Percentiles rank a stretch among this genome's conserved stretches.
phyloP scores from a whole-genome alignment of 2,113 vertebrate species.

The Psilopogon haemacephalus region DNA sequence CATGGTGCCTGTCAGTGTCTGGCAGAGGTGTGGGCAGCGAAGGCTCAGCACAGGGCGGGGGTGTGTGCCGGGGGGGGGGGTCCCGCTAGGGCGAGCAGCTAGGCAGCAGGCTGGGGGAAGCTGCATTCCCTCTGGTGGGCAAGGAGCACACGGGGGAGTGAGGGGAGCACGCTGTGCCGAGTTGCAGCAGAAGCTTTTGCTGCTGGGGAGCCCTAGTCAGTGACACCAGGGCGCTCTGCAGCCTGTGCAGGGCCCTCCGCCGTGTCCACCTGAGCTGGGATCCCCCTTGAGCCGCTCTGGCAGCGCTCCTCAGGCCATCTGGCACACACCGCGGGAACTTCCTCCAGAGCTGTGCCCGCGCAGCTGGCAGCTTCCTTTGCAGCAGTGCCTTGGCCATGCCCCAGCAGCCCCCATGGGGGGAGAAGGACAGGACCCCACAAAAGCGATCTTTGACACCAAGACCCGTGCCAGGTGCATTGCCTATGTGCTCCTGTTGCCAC shows the following conservation, averaged over 20 bases:
- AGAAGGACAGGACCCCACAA: background rate
- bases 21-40: background rate
- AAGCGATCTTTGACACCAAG: background rate
- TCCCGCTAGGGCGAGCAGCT: no score
- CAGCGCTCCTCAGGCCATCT: constrained; percentile 19
- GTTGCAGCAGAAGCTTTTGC: background rate
- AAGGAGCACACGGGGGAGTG: accelerated
- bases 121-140: accelerated
- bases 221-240: background rate
- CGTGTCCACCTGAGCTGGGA: constrained; percentile 47
- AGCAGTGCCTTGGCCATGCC: constrained; percentile 14
- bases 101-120: background rate
- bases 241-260: background rate
- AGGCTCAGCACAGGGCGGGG: accelerated
- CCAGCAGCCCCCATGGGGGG: background rate
- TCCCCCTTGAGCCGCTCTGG: constrained; percentile 42
- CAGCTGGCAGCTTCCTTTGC: background rate
- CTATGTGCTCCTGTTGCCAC: background rate
- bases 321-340: constrained; percentile 1
- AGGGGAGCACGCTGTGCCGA: background rate
- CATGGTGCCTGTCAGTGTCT: accelerated
- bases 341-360: background rate
- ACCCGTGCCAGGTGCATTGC: background rate
- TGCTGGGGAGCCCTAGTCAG: background rate
- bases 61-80: no score